A percentile compares a stretch with the other conserved stretches of the same genome.
Conservation (phyloP, 2,113 vertebrate species). For the Pungitius pungitius region DNA sequence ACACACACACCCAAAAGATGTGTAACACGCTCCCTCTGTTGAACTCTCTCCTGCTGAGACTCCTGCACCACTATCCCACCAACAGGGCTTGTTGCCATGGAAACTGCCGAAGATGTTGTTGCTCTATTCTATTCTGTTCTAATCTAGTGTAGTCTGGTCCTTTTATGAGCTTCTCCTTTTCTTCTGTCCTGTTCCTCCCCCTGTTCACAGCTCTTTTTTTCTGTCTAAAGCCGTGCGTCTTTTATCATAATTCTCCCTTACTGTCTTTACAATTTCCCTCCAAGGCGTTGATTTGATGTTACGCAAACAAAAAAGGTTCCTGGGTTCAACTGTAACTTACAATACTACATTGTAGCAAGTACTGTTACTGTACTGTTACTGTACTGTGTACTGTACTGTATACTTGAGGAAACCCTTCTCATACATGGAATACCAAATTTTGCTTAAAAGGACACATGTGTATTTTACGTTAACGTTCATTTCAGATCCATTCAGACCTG, state of each 20-base stretch:
- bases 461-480: background rate
- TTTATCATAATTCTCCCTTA: background rate
- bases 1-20: constrained; percentile 42
- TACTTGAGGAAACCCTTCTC: background rate
- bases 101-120: constrained; percentile 62
- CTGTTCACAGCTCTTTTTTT: constrained; percentile 20
- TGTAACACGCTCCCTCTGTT: constrained; percentile 71
- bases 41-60: constrained; percentile 67
- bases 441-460: background rate
- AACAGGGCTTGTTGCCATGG: constrained; percentile 72
- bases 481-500: too few relatives aligned
- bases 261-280: background rate
- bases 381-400: too few relatives aligned
- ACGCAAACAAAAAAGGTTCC: background rate
- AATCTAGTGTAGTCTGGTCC: constrained; percentile 46
- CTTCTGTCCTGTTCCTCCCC: background rate
- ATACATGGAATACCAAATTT: background rate
- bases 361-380: background rate
- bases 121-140: constrained; percentile 52
- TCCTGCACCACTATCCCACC: constrained; percentile 63
- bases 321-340: too few relatives aligned
- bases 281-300: background rate
- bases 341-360: background rate
- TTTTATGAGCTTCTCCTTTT: constrained; percentile 26
- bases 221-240: constrained; percentile 2